These are phyloP conservation scores for Drosophila diplacantha DNA, from an alignment of 2,888 invertebrate species.

Conservation along the genomic window DNA sequence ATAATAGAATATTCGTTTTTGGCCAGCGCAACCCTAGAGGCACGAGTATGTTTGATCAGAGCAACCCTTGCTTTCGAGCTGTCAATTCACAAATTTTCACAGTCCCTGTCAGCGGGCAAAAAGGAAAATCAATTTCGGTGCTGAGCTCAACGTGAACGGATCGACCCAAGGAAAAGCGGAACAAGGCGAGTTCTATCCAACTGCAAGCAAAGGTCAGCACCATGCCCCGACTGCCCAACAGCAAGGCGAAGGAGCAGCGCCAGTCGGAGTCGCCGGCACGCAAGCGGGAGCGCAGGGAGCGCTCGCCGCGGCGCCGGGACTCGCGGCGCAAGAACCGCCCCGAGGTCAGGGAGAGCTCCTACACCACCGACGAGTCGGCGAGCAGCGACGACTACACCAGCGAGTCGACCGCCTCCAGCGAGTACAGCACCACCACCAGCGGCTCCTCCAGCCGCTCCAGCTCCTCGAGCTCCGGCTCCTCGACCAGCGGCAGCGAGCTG, in stretches of 20 bases:
- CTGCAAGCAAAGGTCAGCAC: background rate
- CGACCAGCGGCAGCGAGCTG: constrained; percentile 2
- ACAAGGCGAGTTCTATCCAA: background rate
- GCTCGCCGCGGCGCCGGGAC: background rate
- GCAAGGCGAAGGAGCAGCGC: background rate
- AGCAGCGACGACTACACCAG: background rate
- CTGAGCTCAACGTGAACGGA: background rate
- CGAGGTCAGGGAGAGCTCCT: background rate
- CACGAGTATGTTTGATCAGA: background rate
- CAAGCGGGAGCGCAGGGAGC: constrained; percentile 12
- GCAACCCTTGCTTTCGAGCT: background rate
- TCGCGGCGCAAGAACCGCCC: background rate
- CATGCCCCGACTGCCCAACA: background rate
- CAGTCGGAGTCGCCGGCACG: background rate
- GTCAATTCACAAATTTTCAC: background rate
- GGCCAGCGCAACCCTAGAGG: background rate
- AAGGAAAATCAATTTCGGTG: background rate
- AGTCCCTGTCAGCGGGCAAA: background rate
- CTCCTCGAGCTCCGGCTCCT: constrained; percentile 1
- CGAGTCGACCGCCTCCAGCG: constrained; percentile 4
- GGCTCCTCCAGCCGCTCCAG: constrained; percentile 23
- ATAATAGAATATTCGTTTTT: background rate
- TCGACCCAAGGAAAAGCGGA: background rate
- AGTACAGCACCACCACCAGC: background rate
- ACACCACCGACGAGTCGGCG: background rate